phyloP scores from a whole-genome alignment of 2,113 vertebrate genomes.

The Scomber colias region DNA sequence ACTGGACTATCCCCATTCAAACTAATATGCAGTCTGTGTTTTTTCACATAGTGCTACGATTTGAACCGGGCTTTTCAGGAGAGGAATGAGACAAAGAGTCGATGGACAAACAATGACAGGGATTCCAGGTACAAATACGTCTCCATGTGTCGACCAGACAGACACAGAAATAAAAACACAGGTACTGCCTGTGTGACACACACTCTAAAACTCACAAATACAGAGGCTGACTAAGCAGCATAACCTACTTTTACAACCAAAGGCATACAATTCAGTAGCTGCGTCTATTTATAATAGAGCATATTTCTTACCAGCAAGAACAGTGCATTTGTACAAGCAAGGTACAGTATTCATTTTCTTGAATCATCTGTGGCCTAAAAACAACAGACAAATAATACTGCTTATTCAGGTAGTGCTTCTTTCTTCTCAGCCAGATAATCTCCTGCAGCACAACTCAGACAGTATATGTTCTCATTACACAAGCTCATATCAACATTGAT shows the following conservation, averaged over 20 bases:
- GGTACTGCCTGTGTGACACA: conserved; percentile 17
- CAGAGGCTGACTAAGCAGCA: conserved; percentile 62
- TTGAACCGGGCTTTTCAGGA: no score
- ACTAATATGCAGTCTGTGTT: no score
- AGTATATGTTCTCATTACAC: conserved; percentile 62
- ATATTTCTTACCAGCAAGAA: conserved; percentile 58
- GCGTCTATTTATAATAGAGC: conserved; percentile 65
- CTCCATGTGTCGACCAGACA: conserved; percentile 10
- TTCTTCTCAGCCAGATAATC: conserved; percentile 65
- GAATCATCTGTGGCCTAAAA: conserved; percentile 66
- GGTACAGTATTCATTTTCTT: conserved; percentile 66
- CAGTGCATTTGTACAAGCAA: conserved; percentile 52
- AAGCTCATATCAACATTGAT: conserved; percentile 55
- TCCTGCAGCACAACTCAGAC: conserved; percentile 55
- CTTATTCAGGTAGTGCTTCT: conserved; percentile 64
- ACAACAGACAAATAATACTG: conserved; percentile 60
- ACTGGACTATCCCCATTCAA: no score
- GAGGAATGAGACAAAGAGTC: conserved; percentile 6
- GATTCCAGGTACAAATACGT: conserved; percentile 19
- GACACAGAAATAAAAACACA: conserved; percentile 23
- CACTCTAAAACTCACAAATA: conserved; percentile 37
- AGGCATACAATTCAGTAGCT: conserved; percentile 50
- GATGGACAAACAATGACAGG: conserved; percentile 20
- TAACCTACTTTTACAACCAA: conserved; percentile 64
- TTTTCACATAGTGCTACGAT: no score